A percentile compares a stretch with the other conserved stretches of the same genome.
These are phyloP conservation scores for Sericinus montela DNA, from an alignment of 2,888 invertebrate species.

Conservation along the genomic window DNA sequence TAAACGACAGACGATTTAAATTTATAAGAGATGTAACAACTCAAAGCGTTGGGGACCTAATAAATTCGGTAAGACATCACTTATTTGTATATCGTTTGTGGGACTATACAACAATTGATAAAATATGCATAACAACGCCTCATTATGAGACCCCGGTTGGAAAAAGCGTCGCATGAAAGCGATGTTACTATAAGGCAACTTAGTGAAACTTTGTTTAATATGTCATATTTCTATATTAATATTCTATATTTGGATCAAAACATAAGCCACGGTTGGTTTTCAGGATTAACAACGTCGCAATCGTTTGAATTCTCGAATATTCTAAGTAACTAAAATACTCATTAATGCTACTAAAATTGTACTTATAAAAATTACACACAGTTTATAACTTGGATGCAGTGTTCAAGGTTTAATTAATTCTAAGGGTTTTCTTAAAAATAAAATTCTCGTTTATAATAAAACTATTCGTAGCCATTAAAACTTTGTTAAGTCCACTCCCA, in stretches of 20 bases:
- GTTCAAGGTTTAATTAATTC: no score
- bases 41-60: slow-evolving; percentile 43
- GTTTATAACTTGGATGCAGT: no score
- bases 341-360: no score
- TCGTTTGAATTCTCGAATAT: no score
- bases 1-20: slow-evolving; percentile 30
- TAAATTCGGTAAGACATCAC: slow-evolving; percentile 40
- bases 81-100: slow-evolving; percentile 68
- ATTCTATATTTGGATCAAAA: no score
- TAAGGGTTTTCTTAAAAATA: no score
- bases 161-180: slow-evolving; percentile 23
- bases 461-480: no score
- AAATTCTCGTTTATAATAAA: no score
- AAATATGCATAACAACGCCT: slow-evolving; percentile 66
- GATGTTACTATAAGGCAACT: neutral
- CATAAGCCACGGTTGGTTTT: neutral
- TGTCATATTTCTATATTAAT: neutral
- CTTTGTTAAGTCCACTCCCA: no score
- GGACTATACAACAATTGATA: slow-evolving; percentile 53
- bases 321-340: no score
- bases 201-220: neutral
- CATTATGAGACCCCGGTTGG: slow-evolving; percentile 34
- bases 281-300: no score
- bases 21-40: slow-evolving; percentile 32
- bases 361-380: no score